Percentiles rank a stretch among this genome's conserved stretches.
Conservation (phyloP, 2,113 vertebrate species). For the Oplegnathus fasciatus region DNA sequence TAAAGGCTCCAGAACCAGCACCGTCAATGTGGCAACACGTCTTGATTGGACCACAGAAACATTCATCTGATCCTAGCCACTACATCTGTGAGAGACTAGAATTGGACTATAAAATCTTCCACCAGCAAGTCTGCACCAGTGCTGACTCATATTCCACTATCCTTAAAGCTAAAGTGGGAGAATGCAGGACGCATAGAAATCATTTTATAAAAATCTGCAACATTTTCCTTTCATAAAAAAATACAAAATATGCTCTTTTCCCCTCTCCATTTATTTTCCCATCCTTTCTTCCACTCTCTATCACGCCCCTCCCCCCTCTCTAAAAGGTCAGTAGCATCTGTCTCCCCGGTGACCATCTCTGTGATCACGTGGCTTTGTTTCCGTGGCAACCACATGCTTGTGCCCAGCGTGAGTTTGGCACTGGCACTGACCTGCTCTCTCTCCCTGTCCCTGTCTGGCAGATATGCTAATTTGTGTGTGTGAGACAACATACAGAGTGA, state of each 20-base stretch:
- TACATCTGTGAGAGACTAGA: neutral
- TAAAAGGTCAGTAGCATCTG: slow-evolving; percentile 69
- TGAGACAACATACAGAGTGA: slow-evolving; percentile 29
- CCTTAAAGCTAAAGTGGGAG: neutral
- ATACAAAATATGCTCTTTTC: neutral
- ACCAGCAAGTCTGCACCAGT: neutral
- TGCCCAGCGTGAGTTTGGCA: slow-evolving; percentile 67
- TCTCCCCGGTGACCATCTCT: slow-evolving; percentile 62
- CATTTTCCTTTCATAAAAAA: neutral
- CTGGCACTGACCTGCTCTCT: slow-evolving; percentile 10
- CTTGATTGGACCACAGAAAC: neutral
- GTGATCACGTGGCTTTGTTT: slow-evolving; percentile 61
- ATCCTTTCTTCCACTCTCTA: neutral
- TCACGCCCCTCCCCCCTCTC: slow-evolving; percentile 13
- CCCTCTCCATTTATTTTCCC: neutral
- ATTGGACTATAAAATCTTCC: neutral
- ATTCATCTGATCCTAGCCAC: neutral
- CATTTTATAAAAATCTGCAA: neutral
- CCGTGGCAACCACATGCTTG: slow-evolving; percentile 56
- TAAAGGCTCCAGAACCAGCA: neutral
- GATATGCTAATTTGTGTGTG: slow-evolving; percentile 57
- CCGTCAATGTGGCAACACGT: neutral
- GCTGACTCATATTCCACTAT: neutral
- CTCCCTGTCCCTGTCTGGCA: slow-evolving; percentile 47
- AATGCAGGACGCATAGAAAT: neutral